phyloP scores from a whole-genome alignment of 2,113 vertebrate species.

The Lutjanus erythropterus region DNA sequence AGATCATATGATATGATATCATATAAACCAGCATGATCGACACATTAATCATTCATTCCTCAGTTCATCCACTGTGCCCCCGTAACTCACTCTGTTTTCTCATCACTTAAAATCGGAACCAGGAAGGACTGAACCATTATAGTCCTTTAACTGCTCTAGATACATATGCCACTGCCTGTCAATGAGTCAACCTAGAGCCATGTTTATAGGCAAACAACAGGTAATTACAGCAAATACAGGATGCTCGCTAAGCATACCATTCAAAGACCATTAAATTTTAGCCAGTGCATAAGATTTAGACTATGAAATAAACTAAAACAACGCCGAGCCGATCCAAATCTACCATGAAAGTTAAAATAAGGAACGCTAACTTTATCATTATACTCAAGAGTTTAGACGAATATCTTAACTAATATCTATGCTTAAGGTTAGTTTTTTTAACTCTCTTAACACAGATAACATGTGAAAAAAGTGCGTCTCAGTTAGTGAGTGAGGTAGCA shows the following conservation, averaged over 20 bases:
- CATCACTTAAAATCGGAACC: not conserved
- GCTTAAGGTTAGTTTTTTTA: not conserved
- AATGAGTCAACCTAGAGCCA: slow-evolving; percentile 3
- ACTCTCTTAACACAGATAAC: not conserved
- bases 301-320: not conserved
- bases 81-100: no score
- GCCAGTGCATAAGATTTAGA: not conserved
- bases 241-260: not conserved
- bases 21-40: not conserved
- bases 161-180: not conserved
- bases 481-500: no score
- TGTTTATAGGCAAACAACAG: slow-evolving; percentile 50
- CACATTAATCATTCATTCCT: not conserved
- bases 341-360: not conserved
- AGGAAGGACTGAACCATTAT: not conserved
- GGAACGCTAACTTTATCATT: not conserved
- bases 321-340: not conserved
- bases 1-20: no score
- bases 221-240: slow-evolving; percentile 42
- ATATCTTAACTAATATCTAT: not conserved
- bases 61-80: no score
- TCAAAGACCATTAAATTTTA: no score
- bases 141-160: not conserved
- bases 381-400: not conserved
- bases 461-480: no score